Evolutionary conservation across 2,797 vertebrate genomes (phyloP), one percentile per base, ranked within the genome.

Genomic region (Gadopsis marmoratus): DNA sequence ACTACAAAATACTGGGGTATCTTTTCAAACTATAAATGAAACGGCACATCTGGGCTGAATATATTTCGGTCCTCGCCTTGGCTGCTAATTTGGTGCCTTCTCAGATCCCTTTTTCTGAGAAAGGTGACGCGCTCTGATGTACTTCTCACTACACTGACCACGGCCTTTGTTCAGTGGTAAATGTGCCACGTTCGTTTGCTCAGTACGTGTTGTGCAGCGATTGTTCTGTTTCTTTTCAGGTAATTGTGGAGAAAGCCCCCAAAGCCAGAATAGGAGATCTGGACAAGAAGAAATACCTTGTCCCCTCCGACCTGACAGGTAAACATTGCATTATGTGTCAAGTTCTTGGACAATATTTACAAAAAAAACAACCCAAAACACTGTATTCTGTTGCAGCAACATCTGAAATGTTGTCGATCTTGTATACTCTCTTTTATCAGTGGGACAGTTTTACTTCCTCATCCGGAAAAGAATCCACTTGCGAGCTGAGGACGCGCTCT

Each of bases 201-300:
- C 43, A 13, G 12, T 7, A 43, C 6, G 29, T 41, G 19, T 41
- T 43, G 21, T 61, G 0, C 1, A n/a, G 13, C 13, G 7, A 13
- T 60, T 65, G 0, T 53, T 55, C 43, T 8, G 13, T 21, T 62
- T 16, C 4, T 54, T 41, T 68, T 11, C 65, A 98, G 97, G 97
- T 98, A 81, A 98, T 98, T 81, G 97, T 98, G 86, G 97, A 98
- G 91, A 98, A 98, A 91, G 97, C 97, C 14, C 97, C 97, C 54
- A 98, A 98, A 94, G 97, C 97, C 82, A 96, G 97, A 90, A 98
- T 98, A 96, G 97, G 97, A 78, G 97, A 98, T 84, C 92, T 98
- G 94, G 97, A 98, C 93, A 98, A 98, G 92, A 98, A 98, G 94
- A 98, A 98, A 91, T 98, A 98, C 71, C 94, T 98, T 86, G 97